Percentiles rank a stretch among this genome's conserved stretches.
Evolutionary conservation across 2,113 vertebrate genomes (phyloP).

Genomic region (Tauraco erythrolophus): DNA sequence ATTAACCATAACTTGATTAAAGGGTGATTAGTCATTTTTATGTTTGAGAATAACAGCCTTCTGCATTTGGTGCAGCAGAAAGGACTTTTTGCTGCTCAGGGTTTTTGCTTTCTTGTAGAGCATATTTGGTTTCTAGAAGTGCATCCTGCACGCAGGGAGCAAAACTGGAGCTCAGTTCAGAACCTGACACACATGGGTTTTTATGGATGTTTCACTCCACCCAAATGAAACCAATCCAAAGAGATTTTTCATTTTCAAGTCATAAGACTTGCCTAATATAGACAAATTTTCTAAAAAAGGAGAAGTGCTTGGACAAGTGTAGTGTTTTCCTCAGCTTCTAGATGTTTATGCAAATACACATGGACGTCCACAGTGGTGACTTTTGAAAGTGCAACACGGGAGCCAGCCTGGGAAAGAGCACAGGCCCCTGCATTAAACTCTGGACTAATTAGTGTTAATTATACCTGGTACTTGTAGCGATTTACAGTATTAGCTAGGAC

Average conservation of each 20-base stretch:
- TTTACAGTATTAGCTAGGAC: neutral
- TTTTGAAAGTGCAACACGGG: neutral
- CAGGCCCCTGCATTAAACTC: neutral
- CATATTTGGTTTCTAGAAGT: neutral
- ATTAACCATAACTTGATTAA: slow-evolving; percentile 64
- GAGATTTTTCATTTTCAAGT: neutral
- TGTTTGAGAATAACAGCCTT: slow-evolving; percentile 4
- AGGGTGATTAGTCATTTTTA: slow-evolving; percentile 61
- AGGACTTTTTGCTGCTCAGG: neutral
- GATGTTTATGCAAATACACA: neutral
- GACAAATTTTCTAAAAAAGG: neutral
- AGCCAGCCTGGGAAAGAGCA: neutral
- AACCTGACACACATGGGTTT: neutral
- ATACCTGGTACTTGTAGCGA: neutral
- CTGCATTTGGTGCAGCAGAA: neutral
- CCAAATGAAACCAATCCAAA: neutral
- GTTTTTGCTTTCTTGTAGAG: neutral
- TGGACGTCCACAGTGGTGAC: neutral
- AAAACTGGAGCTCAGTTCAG: neutral
- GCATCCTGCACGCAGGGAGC: neutral
- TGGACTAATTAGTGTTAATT: neutral
- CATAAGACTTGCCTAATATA: neutral
- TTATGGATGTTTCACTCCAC: neutral
- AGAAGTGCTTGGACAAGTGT: rapidly evolving
- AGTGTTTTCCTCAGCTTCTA: neutral